Evolutionary conservation across 2,888 invertebrate genomes (phyloP), one percentile per base, ranked within the genome.

Genomic region (Timandra comae): DNA sequence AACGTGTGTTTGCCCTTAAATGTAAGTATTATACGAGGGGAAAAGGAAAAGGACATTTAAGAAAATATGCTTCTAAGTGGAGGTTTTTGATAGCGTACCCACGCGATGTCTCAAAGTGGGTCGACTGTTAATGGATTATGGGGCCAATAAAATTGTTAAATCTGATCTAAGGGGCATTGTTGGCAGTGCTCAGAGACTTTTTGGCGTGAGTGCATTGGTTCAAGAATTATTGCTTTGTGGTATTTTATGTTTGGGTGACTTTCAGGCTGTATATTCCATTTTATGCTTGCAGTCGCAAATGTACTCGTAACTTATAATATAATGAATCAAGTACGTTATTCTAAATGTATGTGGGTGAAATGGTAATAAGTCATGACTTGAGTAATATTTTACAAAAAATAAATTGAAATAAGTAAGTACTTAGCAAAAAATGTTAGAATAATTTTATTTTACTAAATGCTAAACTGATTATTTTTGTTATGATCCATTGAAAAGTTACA

Each of bases 21-120:
- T 59, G 57, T 52, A 39, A 28, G 47, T 52, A 59, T 64, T 64
- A 62, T 63, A 52, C 56, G 43, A 27, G 22, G 36, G 37, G 39
- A 42, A 42, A 45, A 41, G 40, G 45, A 43, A 43, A 48, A 33
- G 46, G 35, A 43, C 45, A 41, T 47, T 51, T 44, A 42, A 46
- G 44, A 52, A 51, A 49, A 52, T 52, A 53, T 50, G 43, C 47
- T 43, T 35, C 35, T 40, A 50, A 49, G 11, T 11, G 24, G 11
- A 11, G 11, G 9, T 24, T 24, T 24, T 9, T 24, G 24, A 24
- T 24, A 24, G 24, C 10, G 24, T 4, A 4, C 24, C 11, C 11
- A 7, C n/a, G 11, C 8, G 11, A 5, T 16, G 4, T 16, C 24
- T 24, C 11, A 24, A 24, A 24, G 10, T 23, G 11, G 11, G 11